Conservation (phyloP, 1,140 invertebrate genomes). For the Drepana arcuata region DNA sequence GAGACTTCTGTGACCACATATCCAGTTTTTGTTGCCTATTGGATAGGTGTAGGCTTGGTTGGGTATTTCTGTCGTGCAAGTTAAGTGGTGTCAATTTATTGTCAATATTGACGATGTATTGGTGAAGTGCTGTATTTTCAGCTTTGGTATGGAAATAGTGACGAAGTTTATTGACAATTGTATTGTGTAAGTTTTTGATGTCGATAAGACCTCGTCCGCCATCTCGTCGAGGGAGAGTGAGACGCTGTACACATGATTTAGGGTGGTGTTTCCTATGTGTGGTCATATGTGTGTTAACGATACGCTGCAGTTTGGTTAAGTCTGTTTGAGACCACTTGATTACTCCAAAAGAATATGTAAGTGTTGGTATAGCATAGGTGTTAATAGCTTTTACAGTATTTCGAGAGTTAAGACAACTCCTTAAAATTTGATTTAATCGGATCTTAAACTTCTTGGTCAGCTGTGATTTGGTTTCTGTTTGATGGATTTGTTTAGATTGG, state of each 20-base stretch:
- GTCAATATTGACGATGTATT: too few relatives aligned
- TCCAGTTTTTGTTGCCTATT: too few relatives aligned
- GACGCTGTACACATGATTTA: slow-evolving; percentile 17
- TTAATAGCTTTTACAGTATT: slow-evolving; percentile 19
- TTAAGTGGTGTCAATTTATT: too few relatives aligned
- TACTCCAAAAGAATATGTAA: slow-evolving; percentile 19
- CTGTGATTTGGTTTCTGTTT: slow-evolving; percentile 8
- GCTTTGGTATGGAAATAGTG: too few relatives aligned
- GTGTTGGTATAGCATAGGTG: slow-evolving; percentile 18
- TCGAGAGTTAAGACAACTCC: slow-evolving; percentile 5
- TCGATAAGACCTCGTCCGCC: slow-evolving; percentile 19
- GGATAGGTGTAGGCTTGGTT: too few relatives aligned
- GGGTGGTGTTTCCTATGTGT: slow-evolving; percentile 17
- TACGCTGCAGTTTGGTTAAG: too few relatives aligned
- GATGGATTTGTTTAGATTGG: slow-evolving; percentile 10
- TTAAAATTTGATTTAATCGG: slow-evolving; percentile 11
- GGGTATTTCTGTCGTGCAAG: too few relatives aligned
- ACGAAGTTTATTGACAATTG: too few relatives aligned
- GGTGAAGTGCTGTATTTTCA: too few relatives aligned
- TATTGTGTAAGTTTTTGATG: slow-evolving; percentile 1
- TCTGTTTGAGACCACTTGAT: slow-evolving; percentile 17
- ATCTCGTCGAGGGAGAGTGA: slow-evolving; percentile 10
- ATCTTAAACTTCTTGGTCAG: slow-evolving; percentile 6
- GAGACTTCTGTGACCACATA: too few relatives aligned
- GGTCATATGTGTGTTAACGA: slow-evolving; percentile 9